Conservation (phyloP, 2,113 vertebrate genomes). For the Falco punctatus region DNA sequence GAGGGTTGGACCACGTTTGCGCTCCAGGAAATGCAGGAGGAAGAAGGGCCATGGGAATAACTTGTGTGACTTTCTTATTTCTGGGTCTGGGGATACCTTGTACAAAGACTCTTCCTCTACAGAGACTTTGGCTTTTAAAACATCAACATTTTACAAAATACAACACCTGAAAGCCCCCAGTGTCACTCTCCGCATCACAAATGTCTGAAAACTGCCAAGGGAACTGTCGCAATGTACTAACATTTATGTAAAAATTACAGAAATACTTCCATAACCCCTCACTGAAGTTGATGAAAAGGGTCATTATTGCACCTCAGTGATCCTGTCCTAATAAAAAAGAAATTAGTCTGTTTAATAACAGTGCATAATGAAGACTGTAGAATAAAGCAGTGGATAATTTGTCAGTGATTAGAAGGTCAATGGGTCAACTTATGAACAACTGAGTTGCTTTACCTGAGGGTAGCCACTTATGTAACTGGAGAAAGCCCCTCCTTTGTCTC, state of each 20-base stretch:
- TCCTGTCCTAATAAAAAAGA: slow-evolving; percentile 37
- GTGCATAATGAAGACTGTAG: slow-evolving; percentile 32
- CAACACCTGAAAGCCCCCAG: not conserved
- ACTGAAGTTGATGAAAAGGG: not conserved
- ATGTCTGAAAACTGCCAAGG: accelerated
- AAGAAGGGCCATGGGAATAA: not conserved
- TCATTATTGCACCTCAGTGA: slow-evolving; percentile 30
- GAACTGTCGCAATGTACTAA: accelerated
- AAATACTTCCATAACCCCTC: not conserved
- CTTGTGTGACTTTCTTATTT: accelerated
- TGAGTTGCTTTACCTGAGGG: slow-evolving; percentile 86
- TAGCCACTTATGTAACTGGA: slow-evolving; percentile 76
- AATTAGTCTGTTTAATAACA: slow-evolving; percentile 71
- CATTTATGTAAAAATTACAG: not conserved
- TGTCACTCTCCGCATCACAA: not conserved
- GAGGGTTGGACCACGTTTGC: not conserved
- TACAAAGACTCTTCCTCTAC: accelerated
- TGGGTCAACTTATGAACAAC: slow-evolving; percentile 87
- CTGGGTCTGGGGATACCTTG: not conserved
- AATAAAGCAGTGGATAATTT: slow-evolving; percentile 83
- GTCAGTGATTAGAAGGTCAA: slow-evolving; percentile 89
- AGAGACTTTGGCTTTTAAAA: not conserved
- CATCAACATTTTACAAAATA: not conserved
- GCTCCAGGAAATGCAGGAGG: accelerated
- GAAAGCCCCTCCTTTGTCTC: slow-evolving; percentile 73